Evolutionary conservation across 2,113 vertebrate genomes (phyloP), one percentile per base, ranked within the genome.

Genomic region (Cinclus mexicanus): DNA sequence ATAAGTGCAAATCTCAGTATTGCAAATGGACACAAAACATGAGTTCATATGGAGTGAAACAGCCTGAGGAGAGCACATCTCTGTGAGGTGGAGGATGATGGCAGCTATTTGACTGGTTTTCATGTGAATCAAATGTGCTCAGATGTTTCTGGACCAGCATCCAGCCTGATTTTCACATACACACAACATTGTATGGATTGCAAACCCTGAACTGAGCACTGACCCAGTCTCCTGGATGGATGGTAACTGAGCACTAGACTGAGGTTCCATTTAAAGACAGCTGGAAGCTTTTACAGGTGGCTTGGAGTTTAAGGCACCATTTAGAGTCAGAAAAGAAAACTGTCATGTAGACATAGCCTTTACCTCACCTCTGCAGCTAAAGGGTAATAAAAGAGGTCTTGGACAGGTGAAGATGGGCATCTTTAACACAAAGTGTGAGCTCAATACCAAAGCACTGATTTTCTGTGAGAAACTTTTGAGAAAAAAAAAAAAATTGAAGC

Each of bases 21-120:
- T 90, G 18, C 35, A 83, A 83, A n/a, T 9, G 8, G 44, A 75
- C 0, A 0, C 0, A 1, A 81, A 76, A 47, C 0, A 3, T 9
- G 0, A 55, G 39, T 69, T 86, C 55, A 8, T 16, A 31, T 12
- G 5, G 4, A 33, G 20, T 44, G n/a, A 77, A 64, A 31, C 4
- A 83, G 39, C 16, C 42, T 35, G 31, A 49, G 52, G 42, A 67
- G 20, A 17, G 42, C 24, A 13, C 8, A 29, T 5, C 6, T 52
- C 39, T 75, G 49, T 0, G 6, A 65, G 59, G 21, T 4, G 23
- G 11, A 55, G 29, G 44, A 19, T 14, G 13, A 17, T 42, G 14
- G 56, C 10, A 61, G n/a, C 14, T 60, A 9, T 79, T 75, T 68
- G 35, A 52, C 19, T 46, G 74, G 9, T 22, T 47, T 65, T 35